These are phyloP conservation scores for Pollenia amentaria DNA, from an alignment of 2,888 invertebrate genomes.

Conservation along the genomic window DNA sequence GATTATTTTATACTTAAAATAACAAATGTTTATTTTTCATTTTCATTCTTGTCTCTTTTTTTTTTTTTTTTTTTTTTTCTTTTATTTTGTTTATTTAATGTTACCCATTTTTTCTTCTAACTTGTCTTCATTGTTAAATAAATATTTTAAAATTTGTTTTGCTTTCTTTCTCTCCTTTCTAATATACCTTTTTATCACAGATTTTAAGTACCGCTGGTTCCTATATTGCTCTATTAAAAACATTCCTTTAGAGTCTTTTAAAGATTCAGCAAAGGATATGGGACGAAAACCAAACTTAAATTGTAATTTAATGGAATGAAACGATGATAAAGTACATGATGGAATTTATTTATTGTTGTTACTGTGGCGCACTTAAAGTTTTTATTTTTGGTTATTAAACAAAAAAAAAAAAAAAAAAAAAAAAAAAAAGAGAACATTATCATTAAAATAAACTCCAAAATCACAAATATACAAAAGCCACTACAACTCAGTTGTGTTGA, in stretches of 20 bases:
- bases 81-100: background rate
- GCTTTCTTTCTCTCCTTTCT: conserved; percentile 16
- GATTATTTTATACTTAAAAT: conserved; percentile 38
- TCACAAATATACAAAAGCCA: too few relatives aligned
- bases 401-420: too few relatives aligned
- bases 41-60: conserved; percentile 40
- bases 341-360: too few relatives aligned
- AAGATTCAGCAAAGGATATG: too few relatives aligned
- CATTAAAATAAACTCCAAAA: too few relatives aligned
- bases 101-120: conserved; percentile 36
- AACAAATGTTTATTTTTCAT: conserved; percentile 43
- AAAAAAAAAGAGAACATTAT: too few relatives aligned
- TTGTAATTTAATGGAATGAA: too few relatives aligned
- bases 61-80: conserved; percentile 45
- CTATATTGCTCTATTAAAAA: conserved; percentile 60
- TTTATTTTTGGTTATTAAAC: too few relatives aligned
- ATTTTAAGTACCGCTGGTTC: conserved; percentile 68
- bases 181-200: conserved; percentile 41
- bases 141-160: conserved; percentile 42
- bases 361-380: too few relatives aligned
- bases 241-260: background rate
- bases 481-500: too few relatives aligned
- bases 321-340: too few relatives aligned
- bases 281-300: too few relatives aligned
- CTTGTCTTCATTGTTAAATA: conserved; percentile 10